phyloP scores from a whole-genome alignment of 2,113 vertebrate species.

The Alligator mississippiensis region DNA sequence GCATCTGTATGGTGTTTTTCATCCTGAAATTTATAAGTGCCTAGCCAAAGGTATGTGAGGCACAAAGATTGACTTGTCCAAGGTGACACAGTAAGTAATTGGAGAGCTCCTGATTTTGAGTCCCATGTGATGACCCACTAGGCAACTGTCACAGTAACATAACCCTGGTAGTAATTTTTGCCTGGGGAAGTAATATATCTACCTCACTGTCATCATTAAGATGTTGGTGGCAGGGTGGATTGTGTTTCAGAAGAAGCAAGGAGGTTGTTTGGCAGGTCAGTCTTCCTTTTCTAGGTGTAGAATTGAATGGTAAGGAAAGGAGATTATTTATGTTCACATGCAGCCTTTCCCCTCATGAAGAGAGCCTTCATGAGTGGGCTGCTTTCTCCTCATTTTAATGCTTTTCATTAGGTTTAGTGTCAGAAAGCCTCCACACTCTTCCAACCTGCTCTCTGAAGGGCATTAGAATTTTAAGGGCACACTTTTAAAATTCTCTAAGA shows the following conservation, averaged over 20 bases:
- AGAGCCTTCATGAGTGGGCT: not conserved
- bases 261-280: not conserved
- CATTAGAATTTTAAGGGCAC: not conserved
- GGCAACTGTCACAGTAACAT: not conserved
- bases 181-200: not conserved
- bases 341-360: not conserved
- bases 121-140: not conserved
- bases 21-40: not conserved
- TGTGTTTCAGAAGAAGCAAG: not conserved
- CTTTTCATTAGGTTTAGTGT: not conserved
- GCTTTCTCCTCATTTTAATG: not conserved
- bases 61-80: not conserved
- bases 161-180: not conserved
- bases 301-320: not conserved
- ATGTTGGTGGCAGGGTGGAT: not conserved
- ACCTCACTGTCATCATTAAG: rapidly evolving
- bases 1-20: not conserved
- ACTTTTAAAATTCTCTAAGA: not conserved
- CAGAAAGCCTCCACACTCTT: not conserved
- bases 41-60: not conserved
- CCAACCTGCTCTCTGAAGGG: not conserved
- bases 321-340: not conserved
- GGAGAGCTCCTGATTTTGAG: not conserved
- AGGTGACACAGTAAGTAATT: not conserved
- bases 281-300: not conserved